These are phyloP conservation scores for Dynastes grantii DNA, from an alignment of 2,888 invertebrate species.

Conservation along the genomic window DNA sequence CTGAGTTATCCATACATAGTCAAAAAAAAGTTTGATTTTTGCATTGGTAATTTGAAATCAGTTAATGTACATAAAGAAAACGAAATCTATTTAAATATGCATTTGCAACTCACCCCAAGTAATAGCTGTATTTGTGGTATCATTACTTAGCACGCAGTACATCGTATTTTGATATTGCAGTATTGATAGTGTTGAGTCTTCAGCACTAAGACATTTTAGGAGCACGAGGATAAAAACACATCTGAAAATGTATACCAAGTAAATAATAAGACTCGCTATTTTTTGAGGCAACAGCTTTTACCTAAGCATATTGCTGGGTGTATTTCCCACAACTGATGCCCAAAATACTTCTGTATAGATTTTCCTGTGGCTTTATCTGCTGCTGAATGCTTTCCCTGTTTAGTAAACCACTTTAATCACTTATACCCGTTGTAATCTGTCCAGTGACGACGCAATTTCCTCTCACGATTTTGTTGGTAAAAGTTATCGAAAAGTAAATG, in stretches of 20 bases:
- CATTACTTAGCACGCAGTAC: constrained; percentile 2
- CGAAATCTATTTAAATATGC: neutral
- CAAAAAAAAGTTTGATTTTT: too few relatives aligned
- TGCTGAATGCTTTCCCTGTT: neutral
- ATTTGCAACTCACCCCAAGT: constrained; percentile 21
- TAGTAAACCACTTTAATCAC: constrained; percentile 21
- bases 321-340: neutral
- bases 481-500: neutral
- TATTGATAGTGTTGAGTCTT: neutral
- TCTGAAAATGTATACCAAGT: neutral
- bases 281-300: neutral
- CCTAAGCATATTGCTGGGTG: neutral
- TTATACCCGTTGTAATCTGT: neutral
- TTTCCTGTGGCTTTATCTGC: constrained; percentile 26
- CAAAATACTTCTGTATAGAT: neutral
- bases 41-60: too few relatives aligned
- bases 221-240: neutral
- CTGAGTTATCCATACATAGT: too few relatives aligned
- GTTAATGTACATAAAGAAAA: neutral
- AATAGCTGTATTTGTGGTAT: neutral
- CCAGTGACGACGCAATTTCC: neutral
- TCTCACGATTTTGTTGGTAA: neutral
- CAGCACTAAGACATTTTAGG: neutral
- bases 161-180: neutral
- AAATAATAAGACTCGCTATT: neutral